Base-by-base conservation (phyloP, 2,888 invertebrate species). In the Tenthredo mesomela region DNA sequence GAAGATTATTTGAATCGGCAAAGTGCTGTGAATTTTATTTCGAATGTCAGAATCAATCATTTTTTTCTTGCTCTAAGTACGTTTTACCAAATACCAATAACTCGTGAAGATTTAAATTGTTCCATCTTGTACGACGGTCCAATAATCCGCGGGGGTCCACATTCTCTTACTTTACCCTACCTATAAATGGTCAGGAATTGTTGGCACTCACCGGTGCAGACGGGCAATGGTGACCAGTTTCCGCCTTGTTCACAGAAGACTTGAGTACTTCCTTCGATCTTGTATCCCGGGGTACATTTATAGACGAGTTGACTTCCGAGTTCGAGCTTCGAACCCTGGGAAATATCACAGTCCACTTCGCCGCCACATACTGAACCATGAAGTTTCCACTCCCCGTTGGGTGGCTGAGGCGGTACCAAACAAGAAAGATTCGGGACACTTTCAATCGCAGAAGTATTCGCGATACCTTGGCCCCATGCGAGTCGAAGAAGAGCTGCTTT, bases 261-360 rank as follows among this genome's bases (percentile, higher is more conserved):
- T 54, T 90, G 85, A 3, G 61, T 2, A 3, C 83, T 84, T 5
- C 90, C 91, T 25, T 82, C 86, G 25, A 91, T 12, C 43, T 83
- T 88, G 85, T 89, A 92, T 1, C 92, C 92, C 0, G 75, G 4
- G 73, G 90, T 73, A 71, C 93, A 93, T 18, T 77, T 87, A 43
- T 92, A 93, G 18, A 91, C 85, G 25, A 93, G 86, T 78, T 88
- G 85, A 15, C 90, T 85, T n/a, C 92, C 93, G 4, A 89, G 89
- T 18, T 84, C 85, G 10, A 93, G 77, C 1, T 47, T 33, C 1
- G 78, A 78, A 5, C 87, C 87, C 9, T 85, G 65, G 0, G 58
- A 12, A 7, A 89, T 21, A 15, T 88, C 71, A 82, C 93, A 93
- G n/a, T 91, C 37, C 18, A 21, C 25, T n/a, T 25, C 25, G 0